phyloP scores from a whole-genome alignment of 2,797 vertebrate species.

The Hafferia zeledoni region DNA sequence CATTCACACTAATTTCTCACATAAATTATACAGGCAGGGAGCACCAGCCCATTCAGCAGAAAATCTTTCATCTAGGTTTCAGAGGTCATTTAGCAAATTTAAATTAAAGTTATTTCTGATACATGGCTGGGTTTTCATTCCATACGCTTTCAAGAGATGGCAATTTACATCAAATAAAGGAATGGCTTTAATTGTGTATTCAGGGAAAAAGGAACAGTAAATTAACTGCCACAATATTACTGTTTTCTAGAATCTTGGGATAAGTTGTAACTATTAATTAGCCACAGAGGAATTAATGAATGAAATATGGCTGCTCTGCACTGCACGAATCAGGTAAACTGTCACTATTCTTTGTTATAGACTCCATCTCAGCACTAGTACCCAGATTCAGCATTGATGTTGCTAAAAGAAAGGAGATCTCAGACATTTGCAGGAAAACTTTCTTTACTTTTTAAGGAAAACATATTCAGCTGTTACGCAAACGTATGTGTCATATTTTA shows the following conservation, averaged over 20 bases:
- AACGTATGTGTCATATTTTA: not conserved
- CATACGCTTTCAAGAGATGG: conserved; percentile 49
- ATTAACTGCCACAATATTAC: conserved; percentile 45
- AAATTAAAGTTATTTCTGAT: conserved; percentile 78
- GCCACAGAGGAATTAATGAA: conserved; percentile 60
- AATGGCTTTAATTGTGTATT: conserved; percentile 43
- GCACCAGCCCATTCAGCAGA: conserved; percentile 78
- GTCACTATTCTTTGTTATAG: conserved; percentile 34
- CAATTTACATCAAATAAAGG: conserved; percentile 67
- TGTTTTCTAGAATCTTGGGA: conserved; percentile 28
- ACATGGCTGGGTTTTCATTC: conserved; percentile 62
- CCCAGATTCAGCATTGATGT: not conserved
- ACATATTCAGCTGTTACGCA: conserved; percentile 27
- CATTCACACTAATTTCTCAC: conserved; percentile 81
- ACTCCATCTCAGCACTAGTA: not conserved
- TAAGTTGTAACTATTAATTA: conserved; percentile 65
- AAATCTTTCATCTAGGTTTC: conserved; percentile 77
- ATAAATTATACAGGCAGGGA: conserved; percentile 81
- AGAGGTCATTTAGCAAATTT: conserved; percentile 80
- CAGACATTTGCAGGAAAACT: not conserved
- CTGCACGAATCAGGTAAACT: conserved; percentile 38
- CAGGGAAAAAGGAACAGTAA: conserved; percentile 13
- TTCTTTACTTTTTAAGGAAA: conserved; percentile 28
- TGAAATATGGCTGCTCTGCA: not conserved
- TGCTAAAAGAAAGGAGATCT: conserved; percentile 14